Evolutionary conservation across 2,888 invertebrate species (phyloP), one percentile per base, ranked within the genome.

Genomic region (Diogma glabrata): DNA sequence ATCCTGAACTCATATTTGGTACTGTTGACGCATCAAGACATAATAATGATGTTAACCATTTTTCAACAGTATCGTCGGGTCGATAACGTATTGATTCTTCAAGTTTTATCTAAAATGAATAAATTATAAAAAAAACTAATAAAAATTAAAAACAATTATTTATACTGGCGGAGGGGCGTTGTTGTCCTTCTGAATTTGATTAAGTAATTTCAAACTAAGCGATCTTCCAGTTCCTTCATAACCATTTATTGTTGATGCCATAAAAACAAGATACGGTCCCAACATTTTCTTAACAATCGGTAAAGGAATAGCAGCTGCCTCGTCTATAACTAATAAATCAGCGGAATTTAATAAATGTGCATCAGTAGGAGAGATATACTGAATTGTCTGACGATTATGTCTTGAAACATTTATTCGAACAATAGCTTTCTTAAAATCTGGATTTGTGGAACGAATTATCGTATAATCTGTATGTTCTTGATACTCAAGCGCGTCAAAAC

Each of bases 151-250:
- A 4, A 17, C 23, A 26, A 26, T n/a, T n/a, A n/a, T n/a, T 8
- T 64, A 70, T 59, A 83, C 82, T 60, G 77, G 76, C 3, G 77
- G 74, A 1, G 78, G 75, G 0, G 79, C 79, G 54, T 75, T 75
- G 52, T 77, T 75, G 36, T 76, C 73, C 8, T 73, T 75, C 60
- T 79, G 79, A 50, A 99, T 73, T 64, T 97, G 91, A 49, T 93
- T 85, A 51, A 99, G 80, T 17, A 99, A 74, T 69, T 99, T 99
- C 51, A 99, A 72, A 0, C 95, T 94, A 19, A 99, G 73, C 0
- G 96, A 95, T 9, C 99, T 75, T 0, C 99, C 99, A 0, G 99
- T 99, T 50, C 99, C 97, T 72, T 97, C 97, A 66, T 97, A 97
- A 1, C 99, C 99, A 62, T 95, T 91, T 38, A 97, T 89, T 0